phyloP scores from a whole-genome alignment of 2,888 invertebrate species.

The Polyommatus icarus region DNA sequence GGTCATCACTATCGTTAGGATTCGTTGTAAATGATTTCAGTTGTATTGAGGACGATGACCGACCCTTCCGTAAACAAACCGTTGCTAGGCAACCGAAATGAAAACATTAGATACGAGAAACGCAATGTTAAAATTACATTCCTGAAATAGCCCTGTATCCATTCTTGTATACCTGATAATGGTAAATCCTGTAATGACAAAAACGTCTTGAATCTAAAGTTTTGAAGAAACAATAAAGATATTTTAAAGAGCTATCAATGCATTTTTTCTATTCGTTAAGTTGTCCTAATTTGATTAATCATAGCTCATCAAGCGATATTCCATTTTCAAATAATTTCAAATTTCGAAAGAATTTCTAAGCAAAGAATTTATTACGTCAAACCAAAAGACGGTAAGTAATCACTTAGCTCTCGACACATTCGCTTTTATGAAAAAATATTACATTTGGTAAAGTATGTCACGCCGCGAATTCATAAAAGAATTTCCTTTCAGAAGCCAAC shows the following conservation, averaged over 20 bases:
- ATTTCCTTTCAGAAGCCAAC: slow-evolving; percentile 9
- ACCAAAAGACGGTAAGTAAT: not conserved
- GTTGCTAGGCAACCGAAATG: slow-evolving; percentile 62
- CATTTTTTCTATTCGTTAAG: too few species aligned
- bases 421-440: slow-evolving; percentile 18
- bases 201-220: too few species aligned
- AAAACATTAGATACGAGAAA: slow-evolving; percentile 44
- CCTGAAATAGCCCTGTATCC: not conserved
- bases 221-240: too few species aligned
- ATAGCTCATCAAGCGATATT: not conserved
- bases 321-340: not conserved
- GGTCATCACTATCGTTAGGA: slow-evolving; percentile 4
- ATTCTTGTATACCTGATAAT: not conserved
- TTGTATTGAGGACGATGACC: slow-evolving; percentile 51
- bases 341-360: not conserved
- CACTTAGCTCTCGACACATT: slow-evolving; percentile 17
- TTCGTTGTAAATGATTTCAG: slow-evolving; percentile 25
- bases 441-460: not conserved
- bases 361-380: not conserved
- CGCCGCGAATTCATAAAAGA: slow-evolving; percentile 14
- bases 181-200: not conserved
- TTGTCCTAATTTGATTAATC: too few species aligned
- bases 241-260: too few species aligned
- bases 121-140: slow-evolving; percentile 30
- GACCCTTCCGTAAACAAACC: slow-evolving; percentile 46